A percentile compares a stretch with the other conserved stretches of the same genome.
Evolutionary conservation across 2,113 vertebrate species (phyloP).

Genomic region (Bettongia penicillata): DNA sequence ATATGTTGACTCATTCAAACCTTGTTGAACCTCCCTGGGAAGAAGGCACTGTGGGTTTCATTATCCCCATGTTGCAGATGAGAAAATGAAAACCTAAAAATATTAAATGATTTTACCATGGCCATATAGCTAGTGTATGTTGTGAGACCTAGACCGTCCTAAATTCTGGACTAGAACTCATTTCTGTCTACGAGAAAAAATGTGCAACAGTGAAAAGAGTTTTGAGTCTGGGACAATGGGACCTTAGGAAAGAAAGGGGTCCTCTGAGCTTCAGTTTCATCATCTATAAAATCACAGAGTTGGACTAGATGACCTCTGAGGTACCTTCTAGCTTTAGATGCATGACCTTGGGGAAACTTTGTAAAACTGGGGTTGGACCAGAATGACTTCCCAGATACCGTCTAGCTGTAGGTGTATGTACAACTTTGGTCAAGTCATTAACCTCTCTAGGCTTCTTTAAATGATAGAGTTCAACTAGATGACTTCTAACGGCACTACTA

Average conservation of each 20-base stretch:
- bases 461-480: neutral
- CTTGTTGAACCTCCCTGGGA: neutral
- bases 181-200: neutral
- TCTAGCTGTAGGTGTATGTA: neutral
- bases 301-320: neutral
- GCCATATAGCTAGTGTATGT: neutral
- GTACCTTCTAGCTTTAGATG: neutral
- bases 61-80: neutral
- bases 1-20: neutral
- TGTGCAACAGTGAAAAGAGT: neutral
- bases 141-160: neutral
- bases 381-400: neutral
- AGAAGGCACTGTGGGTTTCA: neutral
- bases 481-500: neutral
- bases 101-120: neutral
- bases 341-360: neutral
- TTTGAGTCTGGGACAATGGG: neutral
- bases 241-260: neutral
- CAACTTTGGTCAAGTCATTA: neutral
- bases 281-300: neutral
- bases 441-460: neutral
- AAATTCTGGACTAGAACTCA: neutral
- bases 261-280: neutral
- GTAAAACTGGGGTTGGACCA: neutral
- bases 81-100: neutral